Base-by-base conservation (phyloP, 2,888 invertebrate genomes). In the Scaptomyza polygonia region DNA sequence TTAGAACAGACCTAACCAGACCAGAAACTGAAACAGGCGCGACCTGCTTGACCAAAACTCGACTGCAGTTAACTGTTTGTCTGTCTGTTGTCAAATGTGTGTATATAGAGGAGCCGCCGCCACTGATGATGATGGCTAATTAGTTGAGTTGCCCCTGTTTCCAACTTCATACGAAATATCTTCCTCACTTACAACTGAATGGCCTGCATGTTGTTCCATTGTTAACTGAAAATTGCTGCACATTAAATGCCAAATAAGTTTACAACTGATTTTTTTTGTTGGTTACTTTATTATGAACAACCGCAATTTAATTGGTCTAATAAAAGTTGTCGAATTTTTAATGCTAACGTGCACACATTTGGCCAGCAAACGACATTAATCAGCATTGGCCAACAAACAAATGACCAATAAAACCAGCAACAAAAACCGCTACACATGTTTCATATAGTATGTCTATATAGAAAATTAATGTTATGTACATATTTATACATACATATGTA, bases 341-440 rank as follows among this genome's bases (percentile, higher is more conserved):
- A 83, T 83, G 85, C 71, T 79, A 86, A 85, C 73, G 87, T 76
- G 82, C 73, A 86, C 87, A 83, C 82, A 83, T 83, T 83, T 83
- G 85, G 67, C 48, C 53, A 51, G 64, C 79, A 69, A 78, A 73
- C 79, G 49, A 71, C 87, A 83, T 87, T 86, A 86, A 82, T 82
- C 82, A 82, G 85, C 76, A 76, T 75, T 68, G 64, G 36, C 66
- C 53, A 55, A 30, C 53, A 49, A 55, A 30, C 53, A 49, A 67
- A 56, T 55, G n/a, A 53, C 34, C 56, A 58, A 66, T 40, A 47
- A 25, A 7, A 54, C 30, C 30, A 49, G 40, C 48, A 67, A 52
- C 47, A 61, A 25, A 25, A 25, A 59, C 56, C 18, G 34, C 25
- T 9, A 34, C 12, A 42, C 36, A 30, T 25, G 25, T 25, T 25